phyloP scores from a whole-genome alignment of 1,140 invertebrate species.

The Proales similis region DNA sequence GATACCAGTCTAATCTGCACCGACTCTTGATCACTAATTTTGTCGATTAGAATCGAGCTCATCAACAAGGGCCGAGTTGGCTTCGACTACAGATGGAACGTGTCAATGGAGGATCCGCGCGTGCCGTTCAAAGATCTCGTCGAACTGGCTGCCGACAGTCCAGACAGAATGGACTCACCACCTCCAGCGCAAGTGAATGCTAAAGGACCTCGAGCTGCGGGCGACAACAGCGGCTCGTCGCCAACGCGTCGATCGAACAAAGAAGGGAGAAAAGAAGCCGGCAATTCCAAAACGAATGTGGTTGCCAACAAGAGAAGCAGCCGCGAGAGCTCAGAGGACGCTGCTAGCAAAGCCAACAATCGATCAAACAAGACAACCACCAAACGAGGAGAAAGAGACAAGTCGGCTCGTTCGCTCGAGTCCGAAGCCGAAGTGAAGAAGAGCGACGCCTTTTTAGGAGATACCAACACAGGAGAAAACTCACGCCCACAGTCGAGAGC shows the following conservation, averaged over 20 bases:
- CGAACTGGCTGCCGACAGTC: too few relatives aligned
- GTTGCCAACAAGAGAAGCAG: conserved; percentile 12
- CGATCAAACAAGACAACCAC: too few relatives aligned
- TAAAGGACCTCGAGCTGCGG: too few relatives aligned
- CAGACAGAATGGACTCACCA: conserved; percentile 40
- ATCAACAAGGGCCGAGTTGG: conserved; percentile 47
- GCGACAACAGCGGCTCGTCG: conserved; percentile 13
- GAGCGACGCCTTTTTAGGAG: too few relatives aligned
- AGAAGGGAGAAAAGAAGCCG: neutral
- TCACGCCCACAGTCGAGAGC: neutral
- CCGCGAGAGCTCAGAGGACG: conserved; percentile 11
- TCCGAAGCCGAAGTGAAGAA: too few relatives aligned
- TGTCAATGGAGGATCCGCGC: conserved; percentile 49
- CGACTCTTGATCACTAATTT: conserved; percentile 14
- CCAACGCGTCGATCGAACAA: neutral
- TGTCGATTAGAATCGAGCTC: conserved; percentile 43
- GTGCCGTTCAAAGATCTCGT: conserved; percentile 39
- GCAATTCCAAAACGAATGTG: neutral
- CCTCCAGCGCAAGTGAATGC: conserved; percentile 29
- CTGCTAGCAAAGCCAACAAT: too few relatives aligned
- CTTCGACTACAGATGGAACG: conserved; percentile 51
- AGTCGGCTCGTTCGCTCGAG: too few relatives aligned
- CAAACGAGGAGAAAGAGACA: conserved; percentile 26
- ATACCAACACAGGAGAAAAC: too few relatives aligned
- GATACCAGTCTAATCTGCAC: neutral